Percentiles rank a stretch among this genome's conserved stretches.
Evolutionary conservation across 2,888 invertebrate species (phyloP).

Genomic region (Cheilosia scutellata): DNA sequence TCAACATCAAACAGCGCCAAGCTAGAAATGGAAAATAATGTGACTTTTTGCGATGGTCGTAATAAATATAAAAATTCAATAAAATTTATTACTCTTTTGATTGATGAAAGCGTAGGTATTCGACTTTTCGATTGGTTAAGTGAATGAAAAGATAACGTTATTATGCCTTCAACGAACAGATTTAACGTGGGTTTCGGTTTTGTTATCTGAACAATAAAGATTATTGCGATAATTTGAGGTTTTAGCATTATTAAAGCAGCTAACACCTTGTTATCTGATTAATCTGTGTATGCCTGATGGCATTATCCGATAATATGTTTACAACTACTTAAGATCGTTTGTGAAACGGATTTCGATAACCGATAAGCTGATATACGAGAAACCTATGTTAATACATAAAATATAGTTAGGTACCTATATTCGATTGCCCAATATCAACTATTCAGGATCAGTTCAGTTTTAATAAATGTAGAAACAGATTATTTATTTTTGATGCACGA

Average conservation of each 20-base stretch:
- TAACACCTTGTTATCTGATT: constrained; percentile 44
- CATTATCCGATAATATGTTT: constrained; percentile 27
- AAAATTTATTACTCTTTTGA: constrained; percentile 22
- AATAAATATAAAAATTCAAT: constrained; percentile 18
- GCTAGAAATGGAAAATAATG: too few species aligned
- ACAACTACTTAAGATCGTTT: neutral
- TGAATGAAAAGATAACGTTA: constrained; percentile 37
- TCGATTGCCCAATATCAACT: too few species aligned
- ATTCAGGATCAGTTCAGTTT: too few species aligned
- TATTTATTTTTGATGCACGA: neutral
- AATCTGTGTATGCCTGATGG: constrained; percentile 28
- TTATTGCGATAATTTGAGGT: constrained; percentile 26
- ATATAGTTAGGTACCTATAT: too few species aligned
- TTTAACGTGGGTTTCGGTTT: constrained; percentile 38
- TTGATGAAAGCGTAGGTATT: constrained; percentile 9
- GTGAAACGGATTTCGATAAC: neutral
- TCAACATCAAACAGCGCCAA: too few species aligned
- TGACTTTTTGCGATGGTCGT: neutral
- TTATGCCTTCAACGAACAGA: constrained; percentile 26
- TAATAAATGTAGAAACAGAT: too few species aligned
- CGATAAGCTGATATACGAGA: neutral
- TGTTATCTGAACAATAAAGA: constrained; percentile 47
- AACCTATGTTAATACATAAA: too few species aligned
- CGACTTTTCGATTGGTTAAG: constrained; percentile 35
- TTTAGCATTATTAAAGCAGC: constrained; percentile 28